These are phyloP conservation scores for Alectoris magna DNA, from an alignment of 2,797 vertebrate genomes.

Conservation along the genomic window DNA sequence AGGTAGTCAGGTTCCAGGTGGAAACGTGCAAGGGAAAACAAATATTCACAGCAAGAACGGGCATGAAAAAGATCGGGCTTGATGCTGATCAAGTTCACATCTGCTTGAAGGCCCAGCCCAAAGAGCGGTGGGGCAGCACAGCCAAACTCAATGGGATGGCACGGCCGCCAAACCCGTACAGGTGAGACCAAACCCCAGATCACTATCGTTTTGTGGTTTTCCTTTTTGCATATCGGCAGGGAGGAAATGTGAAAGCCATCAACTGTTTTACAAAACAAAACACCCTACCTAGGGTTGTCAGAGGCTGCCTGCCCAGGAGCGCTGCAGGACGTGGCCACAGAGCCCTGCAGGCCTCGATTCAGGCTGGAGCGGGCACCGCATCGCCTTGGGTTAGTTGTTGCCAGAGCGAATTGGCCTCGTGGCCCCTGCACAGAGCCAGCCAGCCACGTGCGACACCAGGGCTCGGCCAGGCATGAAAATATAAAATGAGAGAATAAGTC, in stretches of 20 bases:
- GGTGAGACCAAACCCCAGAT: conserved; percentile 51
- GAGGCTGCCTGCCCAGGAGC: background rate
- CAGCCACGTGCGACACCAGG: background rate
- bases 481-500: background rate
- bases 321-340: conserved; percentile 61
- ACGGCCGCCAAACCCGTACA: background rate
- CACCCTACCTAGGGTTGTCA: background rate
- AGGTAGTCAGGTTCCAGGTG: conserved; percentile 16
- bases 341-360: background rate
- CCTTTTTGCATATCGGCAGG: conserved; percentile 12
- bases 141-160: conserved; percentile 47
- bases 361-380: background rate
- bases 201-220: conserved; percentile 59
- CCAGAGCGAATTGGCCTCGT: background rate
- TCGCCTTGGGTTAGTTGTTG: background rate
- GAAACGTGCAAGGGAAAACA: conserved; percentile 7
- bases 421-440: background rate
- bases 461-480: background rate
- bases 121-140: conserved; percentile 18
- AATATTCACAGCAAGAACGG: conserved; percentile 61
- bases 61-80: conserved; percentile 49
- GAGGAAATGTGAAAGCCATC: background rate
- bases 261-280: conserved; percentile 54
- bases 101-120: conserved; percentile 53
- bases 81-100: conserved; percentile 66